phyloP scores from a whole-genome alignment of 1,140 invertebrate species.

The Drosophila parvula region DNA sequence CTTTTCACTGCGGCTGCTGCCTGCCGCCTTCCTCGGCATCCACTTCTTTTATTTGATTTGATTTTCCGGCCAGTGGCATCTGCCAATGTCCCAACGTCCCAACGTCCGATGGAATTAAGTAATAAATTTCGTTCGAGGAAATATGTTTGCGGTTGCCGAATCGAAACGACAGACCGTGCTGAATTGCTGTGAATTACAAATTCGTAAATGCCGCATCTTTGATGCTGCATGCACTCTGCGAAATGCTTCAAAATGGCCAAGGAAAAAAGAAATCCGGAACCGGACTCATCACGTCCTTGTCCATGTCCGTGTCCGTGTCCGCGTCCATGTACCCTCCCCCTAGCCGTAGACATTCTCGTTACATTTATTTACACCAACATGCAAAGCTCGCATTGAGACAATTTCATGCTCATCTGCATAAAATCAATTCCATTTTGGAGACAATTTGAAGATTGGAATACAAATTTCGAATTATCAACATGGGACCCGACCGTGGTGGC shows the following conservation, averaged over 20 bases:
- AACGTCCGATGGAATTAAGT: constrained; percentile 55
- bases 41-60: constrained; percentile 57
- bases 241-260: constrained; percentile 25
- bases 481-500: constrained; percentile 58
- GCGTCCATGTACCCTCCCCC: constrained; percentile 33
- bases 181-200: constrained; percentile 59
- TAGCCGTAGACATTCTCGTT: constrained; percentile 22
- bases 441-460: constrained; percentile 84
- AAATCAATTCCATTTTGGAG: constrained; percentile 84
- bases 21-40: neutral
- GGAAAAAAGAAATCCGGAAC: constrained; percentile 5
- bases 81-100: constrained; percentile 11
- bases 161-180: constrained; percentile 27
- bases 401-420: constrained; percentile 84
- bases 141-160: constrained; percentile 45
- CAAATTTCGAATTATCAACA: constrained; percentile 83
- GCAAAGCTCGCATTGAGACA: constrained; percentile 79
- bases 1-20: constrained; percentile 43
- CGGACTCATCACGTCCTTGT: constrained; percentile 61
- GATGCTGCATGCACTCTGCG: constrained; percentile 46
- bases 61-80: constrained; percentile 54
- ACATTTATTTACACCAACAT: constrained; percentile 82
- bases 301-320: constrained; percentile 31
- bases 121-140: constrained; percentile 57
- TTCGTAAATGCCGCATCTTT: constrained; percentile 54